phyloP scores from a whole-genome alignment of 2,797 vertebrate genomes.

The Manis javanica region DNA sequence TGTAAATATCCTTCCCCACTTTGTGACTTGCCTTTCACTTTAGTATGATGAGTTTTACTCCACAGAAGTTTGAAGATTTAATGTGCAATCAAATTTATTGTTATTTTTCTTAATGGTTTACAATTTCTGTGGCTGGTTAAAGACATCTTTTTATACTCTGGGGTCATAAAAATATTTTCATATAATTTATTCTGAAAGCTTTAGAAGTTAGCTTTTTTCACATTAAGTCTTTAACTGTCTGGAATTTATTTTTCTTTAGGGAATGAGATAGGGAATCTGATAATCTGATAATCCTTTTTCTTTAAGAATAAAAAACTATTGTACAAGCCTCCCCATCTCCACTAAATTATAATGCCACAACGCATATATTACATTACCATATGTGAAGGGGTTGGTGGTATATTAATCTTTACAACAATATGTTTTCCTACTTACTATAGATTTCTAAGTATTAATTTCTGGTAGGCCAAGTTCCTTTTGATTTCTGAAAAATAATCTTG shows the following conservation, averaged over 20 bases:
- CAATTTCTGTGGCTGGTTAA: background rate
- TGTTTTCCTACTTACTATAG: background rate
- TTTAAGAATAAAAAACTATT: background rate
- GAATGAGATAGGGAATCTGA: background rate
- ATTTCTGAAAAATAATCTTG: background rate
- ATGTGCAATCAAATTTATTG: background rate
- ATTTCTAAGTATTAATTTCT: constrained; percentile 12
- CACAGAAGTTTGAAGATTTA: constrained; percentile 25
- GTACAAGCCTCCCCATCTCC: background rate
- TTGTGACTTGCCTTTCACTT: background rate
- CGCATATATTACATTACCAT: background rate
- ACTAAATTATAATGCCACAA: background rate
- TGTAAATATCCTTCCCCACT: constrained; percentile 3
- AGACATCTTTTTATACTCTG: background rate
- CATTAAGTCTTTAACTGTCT: background rate
- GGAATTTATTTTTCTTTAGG: background rate
- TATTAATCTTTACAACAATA: background rate
- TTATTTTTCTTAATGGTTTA: background rate
- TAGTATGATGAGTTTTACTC: background rate
- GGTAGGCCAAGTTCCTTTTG: background rate
- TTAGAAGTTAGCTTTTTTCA: constrained; percentile 37
- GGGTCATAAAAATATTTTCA: constrained; percentile 37
- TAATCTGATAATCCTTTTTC: background rate
- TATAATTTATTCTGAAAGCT: constrained; percentile 11
- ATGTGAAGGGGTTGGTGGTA: background rate